Percentiles rank a stretch among this genome's conserved stretches.
Conservation (phyloP, 2,888 invertebrate species). For the Macropis europaea region DNA sequence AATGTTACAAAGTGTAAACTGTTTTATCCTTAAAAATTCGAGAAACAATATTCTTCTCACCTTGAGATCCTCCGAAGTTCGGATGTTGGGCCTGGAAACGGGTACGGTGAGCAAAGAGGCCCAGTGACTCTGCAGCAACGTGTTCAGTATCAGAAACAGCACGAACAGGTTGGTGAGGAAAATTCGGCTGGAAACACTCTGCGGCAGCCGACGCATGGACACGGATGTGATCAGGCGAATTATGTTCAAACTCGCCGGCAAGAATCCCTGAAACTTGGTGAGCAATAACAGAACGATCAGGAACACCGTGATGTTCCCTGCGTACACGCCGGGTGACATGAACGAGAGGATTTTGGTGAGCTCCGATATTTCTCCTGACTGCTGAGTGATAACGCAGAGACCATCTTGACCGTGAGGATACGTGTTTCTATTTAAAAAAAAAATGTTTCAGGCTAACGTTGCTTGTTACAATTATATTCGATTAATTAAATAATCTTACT, state of each 20-base stretch:
- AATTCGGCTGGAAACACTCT: slow-evolving; percentile 21
- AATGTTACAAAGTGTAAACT: too few relatives aligned
- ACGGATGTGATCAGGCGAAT: slow-evolving; percentile 45
- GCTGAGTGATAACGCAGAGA: slow-evolving; percentile 54
- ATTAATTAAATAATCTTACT: too few relatives aligned
- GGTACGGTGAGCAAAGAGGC: slow-evolving; percentile 49
- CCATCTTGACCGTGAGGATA: slow-evolving; percentile 59
- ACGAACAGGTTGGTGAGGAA: slow-evolving; percentile 39
- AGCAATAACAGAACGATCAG: slow-evolving; percentile 25
- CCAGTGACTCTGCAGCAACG: slow-evolving; percentile 55
- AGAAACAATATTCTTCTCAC: slow-evolving; percentile 8
- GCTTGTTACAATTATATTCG: not conserved
- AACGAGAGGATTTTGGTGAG: slow-evolving; percentile 42
- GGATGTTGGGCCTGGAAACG: slow-evolving; percentile 38
- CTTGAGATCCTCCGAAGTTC: slow-evolving; percentile 40
- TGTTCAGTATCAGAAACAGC: slow-evolving; percentile 42
- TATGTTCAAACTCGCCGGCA: slow-evolving; percentile 43
- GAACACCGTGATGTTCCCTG: not conserved
- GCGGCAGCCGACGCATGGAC: slow-evolving; percentile 37
- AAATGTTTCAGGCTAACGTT: not conserved
- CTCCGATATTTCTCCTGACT: slow-evolving; percentile 29
- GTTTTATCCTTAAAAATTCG: too few relatives aligned
- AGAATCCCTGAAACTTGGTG: slow-evolving; percentile 8
- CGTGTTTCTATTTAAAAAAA: slow-evolving; percentile 38
- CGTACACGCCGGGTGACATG: slow-evolving; percentile 11